A percentile compares a stretch with the other conserved stretches of the same genome.
These are phyloP conservation scores for Euphydryas editha DNA, from an alignment of 2,888 invertebrate species.

Conservation along the genomic window DNA sequence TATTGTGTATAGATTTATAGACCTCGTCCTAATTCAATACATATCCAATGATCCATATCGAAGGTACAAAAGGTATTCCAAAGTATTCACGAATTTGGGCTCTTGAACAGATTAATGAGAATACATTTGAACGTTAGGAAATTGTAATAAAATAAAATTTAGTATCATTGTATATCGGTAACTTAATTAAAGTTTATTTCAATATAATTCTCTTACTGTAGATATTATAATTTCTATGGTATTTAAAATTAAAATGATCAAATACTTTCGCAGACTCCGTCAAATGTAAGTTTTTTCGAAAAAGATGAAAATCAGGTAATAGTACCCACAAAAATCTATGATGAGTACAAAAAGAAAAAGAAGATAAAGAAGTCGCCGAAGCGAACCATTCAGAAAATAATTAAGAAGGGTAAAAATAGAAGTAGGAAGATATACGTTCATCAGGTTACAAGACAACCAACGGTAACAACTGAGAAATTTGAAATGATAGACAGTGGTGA, in stretches of 20 bases:
- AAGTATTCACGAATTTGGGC: not conserved
- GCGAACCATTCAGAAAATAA: conserved; percentile 73
- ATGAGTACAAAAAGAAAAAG: conserved; percentile 55
- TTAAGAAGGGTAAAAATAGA: conserved; percentile 63
- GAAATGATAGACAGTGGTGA: conserved; percentile 43
- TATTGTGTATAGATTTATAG: not conserved
- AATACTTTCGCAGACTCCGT: conserved; percentile 19
- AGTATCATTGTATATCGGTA: not conserved
- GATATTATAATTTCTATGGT: not conserved
- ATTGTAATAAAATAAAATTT: not conserved
- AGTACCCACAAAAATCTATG: conserved; percentile 55
- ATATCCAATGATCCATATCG: conserved; percentile 14
- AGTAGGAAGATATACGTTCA: conserved; percentile 57
- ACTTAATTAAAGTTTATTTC: not conserved
- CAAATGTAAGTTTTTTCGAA: conserved; percentile 63
- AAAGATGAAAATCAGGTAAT: conserved; percentile 64
- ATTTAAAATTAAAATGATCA: not conserved
- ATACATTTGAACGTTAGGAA: not conserved
- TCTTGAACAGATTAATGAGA: not conserved
- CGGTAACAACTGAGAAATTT: conserved; percentile 44
- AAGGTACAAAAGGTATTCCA: conserved; percentile 4
- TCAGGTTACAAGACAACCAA: conserved; percentile 49
- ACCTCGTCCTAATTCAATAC: conserved; percentile 9
- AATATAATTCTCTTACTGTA: not conserved
- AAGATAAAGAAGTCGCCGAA: conserved; percentile 61